Percentiles rank a stretch among this genome's conserved stretches.
Evolutionary conservation across 1,140 invertebrate species (phyloP).

Genomic region (Meloidogyne hapla): DNA sequence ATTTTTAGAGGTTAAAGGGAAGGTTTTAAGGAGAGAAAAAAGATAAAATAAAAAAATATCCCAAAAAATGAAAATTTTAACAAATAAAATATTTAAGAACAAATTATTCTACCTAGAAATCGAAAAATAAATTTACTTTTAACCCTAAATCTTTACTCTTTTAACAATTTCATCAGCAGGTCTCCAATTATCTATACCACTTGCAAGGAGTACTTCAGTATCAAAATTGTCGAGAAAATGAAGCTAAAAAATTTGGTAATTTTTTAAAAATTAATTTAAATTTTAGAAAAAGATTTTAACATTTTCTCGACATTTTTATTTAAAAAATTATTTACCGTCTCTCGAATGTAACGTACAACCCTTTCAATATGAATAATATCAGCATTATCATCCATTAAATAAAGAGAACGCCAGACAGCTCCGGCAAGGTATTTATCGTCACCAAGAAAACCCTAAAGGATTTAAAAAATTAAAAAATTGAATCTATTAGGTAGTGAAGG

Average conservation of each 20-base stretch:
- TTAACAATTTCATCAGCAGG: constrained; percentile 30
- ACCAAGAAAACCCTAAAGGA: constrained; percentile 41
- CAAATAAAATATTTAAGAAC: no score
- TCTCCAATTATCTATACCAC: constrained; percentile 33
- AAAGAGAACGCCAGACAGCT: constrained; percentile 43
- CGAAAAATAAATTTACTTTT: not conserved
- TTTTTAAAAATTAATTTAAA: no score
- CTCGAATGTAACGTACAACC: constrained; percentile 39
- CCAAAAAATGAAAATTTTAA: no score
- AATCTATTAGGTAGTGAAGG: no score
- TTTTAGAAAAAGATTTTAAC: not conserved
- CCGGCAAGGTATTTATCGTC: constrained; percentile 32
- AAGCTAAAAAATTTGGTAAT: constrained; percentile 28
- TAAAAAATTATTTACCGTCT: constrained; percentile 36
- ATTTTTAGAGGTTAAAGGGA: no score
- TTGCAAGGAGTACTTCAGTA: constrained; percentile 29
- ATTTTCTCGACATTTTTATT: not conserved
- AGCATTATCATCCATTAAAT: constrained; percentile 13
- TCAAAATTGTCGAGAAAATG: constrained; percentile 32
- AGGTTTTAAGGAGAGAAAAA: no score
- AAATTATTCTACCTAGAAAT: no score
- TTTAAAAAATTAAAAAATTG: no score
- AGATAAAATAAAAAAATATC: no score
- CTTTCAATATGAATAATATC: constrained; percentile 36
- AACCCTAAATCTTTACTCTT: not conserved